Conservation (phyloP, 2,888 invertebrate species). For the Nomada hirtipes region DNA sequence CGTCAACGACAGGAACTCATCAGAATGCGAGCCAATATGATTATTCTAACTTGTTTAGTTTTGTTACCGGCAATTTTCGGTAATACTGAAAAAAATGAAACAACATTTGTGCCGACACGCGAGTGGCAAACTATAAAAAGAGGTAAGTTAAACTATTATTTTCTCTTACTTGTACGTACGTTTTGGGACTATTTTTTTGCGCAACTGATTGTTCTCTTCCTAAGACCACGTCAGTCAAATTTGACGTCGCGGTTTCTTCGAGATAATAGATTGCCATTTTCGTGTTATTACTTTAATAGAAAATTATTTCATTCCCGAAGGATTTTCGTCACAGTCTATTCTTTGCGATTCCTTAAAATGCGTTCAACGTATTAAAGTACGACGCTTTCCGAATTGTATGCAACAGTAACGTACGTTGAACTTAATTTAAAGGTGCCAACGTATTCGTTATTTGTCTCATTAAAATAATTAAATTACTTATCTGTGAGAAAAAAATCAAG, state of each 20-base stretch:
- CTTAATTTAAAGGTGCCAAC: conserved; percentile 41
- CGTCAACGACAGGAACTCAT: conserved; percentile 36
- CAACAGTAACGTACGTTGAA: conserved; percentile 52
- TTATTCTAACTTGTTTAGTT: conserved; percentile 57
- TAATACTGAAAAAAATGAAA: conserved; percentile 74
- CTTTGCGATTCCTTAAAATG: conserved; percentile 2
- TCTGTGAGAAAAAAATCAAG: background rate
- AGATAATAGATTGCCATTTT: background rate
- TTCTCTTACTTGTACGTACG: background rate
- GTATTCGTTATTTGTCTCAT: background rate
- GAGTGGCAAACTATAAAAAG: conserved; percentile 88
- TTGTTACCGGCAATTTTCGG: conserved; percentile 52
- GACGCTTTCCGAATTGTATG: background rate
- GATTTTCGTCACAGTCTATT: background rate
- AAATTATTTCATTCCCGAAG: background rate
- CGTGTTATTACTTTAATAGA: background rate
- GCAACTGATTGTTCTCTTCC: conserved; percentile 40
- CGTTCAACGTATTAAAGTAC: background rate
- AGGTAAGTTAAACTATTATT: conserved; percentile 84
- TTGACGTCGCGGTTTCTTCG: conserved; percentile 28
- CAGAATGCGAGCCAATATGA: conserved; percentile 63
- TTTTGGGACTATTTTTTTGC: conserved; percentile 58
- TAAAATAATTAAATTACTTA: conserved; percentile 3
- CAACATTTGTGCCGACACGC: conserved; percentile 86
- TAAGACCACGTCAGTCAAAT: conserved; percentile 73